A percentile compares a stretch with the other conserved stretches of the same genome.
phyloP scores from a whole-genome alignment of 2,797 vertebrate species.

The Austrolebias charrua region DNA sequence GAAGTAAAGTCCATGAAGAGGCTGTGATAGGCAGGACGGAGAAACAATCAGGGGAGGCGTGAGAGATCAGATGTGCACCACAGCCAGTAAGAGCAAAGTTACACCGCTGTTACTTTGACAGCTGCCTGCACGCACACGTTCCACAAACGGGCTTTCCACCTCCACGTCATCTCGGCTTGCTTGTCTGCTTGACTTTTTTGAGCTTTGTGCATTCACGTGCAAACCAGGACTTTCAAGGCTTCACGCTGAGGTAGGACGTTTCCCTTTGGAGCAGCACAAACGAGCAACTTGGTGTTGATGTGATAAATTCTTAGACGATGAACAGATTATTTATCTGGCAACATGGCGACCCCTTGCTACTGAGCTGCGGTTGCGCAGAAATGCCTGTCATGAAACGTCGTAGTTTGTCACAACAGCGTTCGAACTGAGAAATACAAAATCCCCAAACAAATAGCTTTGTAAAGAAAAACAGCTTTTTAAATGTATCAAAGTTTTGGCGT shows the following conservation, averaged over 20 bases:
- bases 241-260: constrained; percentile 62
- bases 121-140: constrained; percentile 50
- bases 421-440: neutral
- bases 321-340: neutral
- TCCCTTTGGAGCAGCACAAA: constrained; percentile 6
- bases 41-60: constrained; percentile 42
- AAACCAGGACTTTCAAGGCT: constrained; percentile 16
- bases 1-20: constrained; percentile 24
- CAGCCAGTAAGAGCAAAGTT: constrained; percentile 52
- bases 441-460: neutral
- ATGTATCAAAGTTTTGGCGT: neutral
- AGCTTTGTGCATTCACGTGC: neutral
- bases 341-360: neutral
- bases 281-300: neutral
- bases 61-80: constrained; percentile 37
- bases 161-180: constrained; percentile 14
- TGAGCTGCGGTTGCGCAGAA: neutral
- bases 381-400: fast-evolving
- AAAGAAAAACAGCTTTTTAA: neutral
- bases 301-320: neutral
- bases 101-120: constrained; percentile 65
- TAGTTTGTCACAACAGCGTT: neutral
- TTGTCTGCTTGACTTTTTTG: neutral
- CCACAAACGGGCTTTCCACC: constrained; percentile 20
- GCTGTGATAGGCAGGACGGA: constrained; percentile 27